Percentiles rank a stretch among this genome's conserved stretches.
These are phyloP conservation scores for Athalia cordata DNA, from an alignment of 2,888 invertebrate genomes.

Conservation along the genomic window DNA sequence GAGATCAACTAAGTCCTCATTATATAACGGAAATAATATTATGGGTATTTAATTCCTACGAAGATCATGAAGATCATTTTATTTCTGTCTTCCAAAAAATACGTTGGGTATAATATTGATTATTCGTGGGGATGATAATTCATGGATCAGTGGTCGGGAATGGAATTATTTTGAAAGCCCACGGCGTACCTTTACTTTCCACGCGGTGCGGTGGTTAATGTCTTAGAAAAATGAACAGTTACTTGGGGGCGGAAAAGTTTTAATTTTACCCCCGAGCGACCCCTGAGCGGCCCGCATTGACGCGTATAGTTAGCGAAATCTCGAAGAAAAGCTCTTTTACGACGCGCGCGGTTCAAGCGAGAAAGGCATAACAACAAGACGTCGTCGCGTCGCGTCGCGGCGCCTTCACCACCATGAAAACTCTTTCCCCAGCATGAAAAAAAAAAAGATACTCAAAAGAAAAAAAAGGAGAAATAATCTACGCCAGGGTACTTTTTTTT, in stretches of 20 bases:
- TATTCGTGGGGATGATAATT: constrained; percentile 19
- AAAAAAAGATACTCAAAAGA: constrained; percentile 10
- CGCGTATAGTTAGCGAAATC: constrained; percentile 28
- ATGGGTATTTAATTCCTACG: too few species aligned
- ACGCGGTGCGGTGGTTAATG: constrained; percentile 17
- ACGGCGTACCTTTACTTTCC: constrained; percentile 14
- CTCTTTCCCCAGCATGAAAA: too few species aligned
- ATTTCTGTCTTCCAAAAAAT: too few species aligned
- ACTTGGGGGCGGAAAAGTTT: constrained; percentile 14
- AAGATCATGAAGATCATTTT: neutral
- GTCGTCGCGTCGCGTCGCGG: neutral
- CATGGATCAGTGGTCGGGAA: constrained; percentile 15
- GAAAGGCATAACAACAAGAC: constrained; percentile 39
- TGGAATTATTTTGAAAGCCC: constrained; percentile 17
- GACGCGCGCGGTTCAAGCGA: constrained; percentile 15
- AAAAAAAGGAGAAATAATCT: constrained; percentile 32
- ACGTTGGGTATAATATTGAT: neutral
- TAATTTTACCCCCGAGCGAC: constrained; percentile 35
- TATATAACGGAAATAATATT: too few species aligned
- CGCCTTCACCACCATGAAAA: too few species aligned
- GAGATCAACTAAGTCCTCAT: too few species aligned
- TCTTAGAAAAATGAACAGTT: constrained; percentile 40
- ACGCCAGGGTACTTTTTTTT: neutral
- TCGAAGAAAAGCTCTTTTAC: constrained; percentile 36
- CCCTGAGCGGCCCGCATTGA: neutral